Conservation (phyloP, 2,888 invertebrate genomes). For the Nasonia oneida region DNA sequence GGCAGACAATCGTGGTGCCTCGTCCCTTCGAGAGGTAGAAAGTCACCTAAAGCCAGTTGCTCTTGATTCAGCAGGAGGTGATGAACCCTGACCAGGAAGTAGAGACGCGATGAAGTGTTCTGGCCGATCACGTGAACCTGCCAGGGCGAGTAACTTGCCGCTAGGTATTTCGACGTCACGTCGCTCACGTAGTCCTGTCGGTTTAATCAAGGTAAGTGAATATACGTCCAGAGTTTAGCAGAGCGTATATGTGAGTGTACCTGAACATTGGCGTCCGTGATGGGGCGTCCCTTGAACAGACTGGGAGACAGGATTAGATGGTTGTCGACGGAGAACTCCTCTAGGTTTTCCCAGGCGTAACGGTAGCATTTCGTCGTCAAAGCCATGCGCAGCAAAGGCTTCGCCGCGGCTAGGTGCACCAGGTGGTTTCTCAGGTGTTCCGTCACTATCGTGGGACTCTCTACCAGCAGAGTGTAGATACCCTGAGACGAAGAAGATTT, state of each 20-base stretch:
- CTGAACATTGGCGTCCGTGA: slow-evolving; percentile 88
- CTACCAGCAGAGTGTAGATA: slow-evolving; percentile 74
- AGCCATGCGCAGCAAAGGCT: slow-evolving; percentile 84
- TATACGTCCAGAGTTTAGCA: not conserved
- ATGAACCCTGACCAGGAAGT: slow-evolving; percentile 85
- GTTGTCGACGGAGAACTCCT: slow-evolving; percentile 84
- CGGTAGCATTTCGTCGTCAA: slow-evolving; percentile 88
- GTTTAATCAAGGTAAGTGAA: not conserved
- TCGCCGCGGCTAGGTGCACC: slow-evolving; percentile 68
- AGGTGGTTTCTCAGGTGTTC: slow-evolving; percentile 72
- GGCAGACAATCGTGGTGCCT: slow-evolving; percentile 42
- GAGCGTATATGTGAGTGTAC: slow-evolving; percentile 75
- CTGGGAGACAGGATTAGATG: slow-evolving; percentile 85
- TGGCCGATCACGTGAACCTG: slow-evolving; percentile 85
- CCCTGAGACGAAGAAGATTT: slow-evolving; percentile 66
- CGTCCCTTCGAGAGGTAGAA: slow-evolving; percentile 83
- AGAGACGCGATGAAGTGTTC: not conserved
- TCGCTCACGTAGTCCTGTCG: slow-evolving; percentile 88
- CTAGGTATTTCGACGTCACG: slow-evolving; percentile 88
- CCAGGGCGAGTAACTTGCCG: slow-evolving; percentile 88
- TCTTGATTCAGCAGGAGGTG: slow-evolving; percentile 88
- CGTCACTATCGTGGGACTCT: slow-evolving; percentile 69
- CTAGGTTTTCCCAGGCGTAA: slow-evolving; percentile 86
- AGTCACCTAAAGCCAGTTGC: slow-evolving; percentile 87
- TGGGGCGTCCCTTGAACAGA: slow-evolving; percentile 85